phyloP scores from a whole-genome alignment of 2,113 vertebrate genomes.

The Puffinus mauretanicus region DNA sequence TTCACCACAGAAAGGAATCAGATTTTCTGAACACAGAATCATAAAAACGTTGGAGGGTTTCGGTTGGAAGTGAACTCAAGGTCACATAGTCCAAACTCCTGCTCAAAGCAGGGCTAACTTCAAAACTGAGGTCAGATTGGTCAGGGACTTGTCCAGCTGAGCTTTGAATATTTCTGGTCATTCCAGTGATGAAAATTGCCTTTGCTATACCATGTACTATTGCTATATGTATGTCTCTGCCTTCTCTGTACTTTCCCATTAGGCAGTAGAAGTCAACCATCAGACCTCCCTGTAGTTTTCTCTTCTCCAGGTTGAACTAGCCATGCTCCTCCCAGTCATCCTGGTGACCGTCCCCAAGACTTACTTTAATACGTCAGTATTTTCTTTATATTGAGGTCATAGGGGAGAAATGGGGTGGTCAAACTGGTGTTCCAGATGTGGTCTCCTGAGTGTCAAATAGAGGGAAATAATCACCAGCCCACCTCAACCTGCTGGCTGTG shows the following conservation, averaged over 20 bases:
- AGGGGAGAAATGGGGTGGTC: neutral
- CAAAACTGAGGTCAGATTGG: neutral
- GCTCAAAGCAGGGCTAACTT: neutral
- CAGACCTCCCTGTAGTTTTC: neutral
- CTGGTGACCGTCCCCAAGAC: neutral
- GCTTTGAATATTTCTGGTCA: neutral
- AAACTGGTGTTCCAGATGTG: neutral
- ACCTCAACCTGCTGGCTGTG: neutral
- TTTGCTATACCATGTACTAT: neutral
- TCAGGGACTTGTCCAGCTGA: neutral
- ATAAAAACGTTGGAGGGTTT: neutral
- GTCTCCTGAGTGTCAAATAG: neutral
- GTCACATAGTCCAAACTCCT: neutral
- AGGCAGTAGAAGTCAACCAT: neutral
- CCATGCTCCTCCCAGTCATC: neutral
- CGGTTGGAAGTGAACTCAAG: neutral
- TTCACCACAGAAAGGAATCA: neutral
- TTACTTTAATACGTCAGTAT: neutral
- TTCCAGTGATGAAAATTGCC: neutral
- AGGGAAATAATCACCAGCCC: neutral
- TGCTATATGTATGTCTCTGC: neutral
- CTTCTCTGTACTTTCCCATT: neutral
- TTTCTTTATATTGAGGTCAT: neutral
- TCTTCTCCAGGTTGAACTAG: neutral
- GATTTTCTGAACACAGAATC: neutral